Evolutionary conservation across 1,140 invertebrate genomes (phyloP).

Genomic region (Drosophila littoralis): DNA sequence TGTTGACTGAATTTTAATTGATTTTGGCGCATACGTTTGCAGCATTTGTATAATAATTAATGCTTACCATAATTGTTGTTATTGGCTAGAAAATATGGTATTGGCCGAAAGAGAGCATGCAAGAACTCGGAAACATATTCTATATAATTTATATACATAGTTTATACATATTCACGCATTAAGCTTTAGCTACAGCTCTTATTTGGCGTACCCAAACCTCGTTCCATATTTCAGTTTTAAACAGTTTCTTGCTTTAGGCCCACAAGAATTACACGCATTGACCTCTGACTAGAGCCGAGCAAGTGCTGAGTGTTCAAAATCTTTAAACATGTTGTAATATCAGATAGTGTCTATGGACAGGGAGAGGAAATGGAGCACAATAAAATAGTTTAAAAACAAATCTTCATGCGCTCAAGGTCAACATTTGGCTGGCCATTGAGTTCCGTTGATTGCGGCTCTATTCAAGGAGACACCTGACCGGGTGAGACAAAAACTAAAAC

Average conservation of each 20-base stretch:
- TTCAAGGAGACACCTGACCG: constrained; percentile 62
- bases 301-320: constrained; percentile 35
- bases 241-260: constrained; percentile 19
- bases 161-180: background rate
- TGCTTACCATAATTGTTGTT: constrained; percentile 37
- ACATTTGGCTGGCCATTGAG: constrained; percentile 25
- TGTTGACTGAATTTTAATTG: constrained; percentile 68
- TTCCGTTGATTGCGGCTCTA: constrained; percentile 45
- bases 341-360: constrained; percentile 9
- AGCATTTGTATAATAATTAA: constrained; percentile 49
- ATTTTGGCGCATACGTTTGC: constrained; percentile 43
- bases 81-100: constrained; percentile 25
- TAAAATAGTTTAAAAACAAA: constrained; percentile 8
- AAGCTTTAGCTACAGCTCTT: background rate
- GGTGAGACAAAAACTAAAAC: constrained; percentile 25
- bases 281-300: constrained; percentile 24
- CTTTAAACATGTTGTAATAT: constrained; percentile 23
- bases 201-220: constrained; percentile 20
- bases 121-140: constrained; percentile 12
- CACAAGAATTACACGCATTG: constrained; percentile 31
- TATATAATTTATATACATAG: background rate
- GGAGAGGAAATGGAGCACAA: constrained; percentile 32
- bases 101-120: constrained; percentile 18
- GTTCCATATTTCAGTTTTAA: constrained; percentile 39
- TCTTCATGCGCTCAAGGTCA: constrained; percentile 19